These are phyloP conservation scores for Tetranychus piercei DNA, from an alignment of 2,888 invertebrate genomes.

Conservation along the genomic window DNA sequence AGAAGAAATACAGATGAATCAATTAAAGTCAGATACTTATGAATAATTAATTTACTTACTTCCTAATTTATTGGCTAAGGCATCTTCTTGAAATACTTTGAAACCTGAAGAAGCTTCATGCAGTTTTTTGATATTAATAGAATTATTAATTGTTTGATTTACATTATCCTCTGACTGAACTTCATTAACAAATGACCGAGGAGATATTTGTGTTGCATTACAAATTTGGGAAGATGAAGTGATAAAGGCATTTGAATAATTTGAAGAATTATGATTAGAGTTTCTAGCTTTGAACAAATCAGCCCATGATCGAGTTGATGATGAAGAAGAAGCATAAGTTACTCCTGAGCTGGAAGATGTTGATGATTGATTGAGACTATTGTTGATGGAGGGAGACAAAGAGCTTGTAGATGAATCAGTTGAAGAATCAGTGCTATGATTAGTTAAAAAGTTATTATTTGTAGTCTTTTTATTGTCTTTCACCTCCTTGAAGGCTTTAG, in stretches of 20 bases:
- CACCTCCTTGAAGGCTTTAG: neutral
- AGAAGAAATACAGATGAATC: neutral
- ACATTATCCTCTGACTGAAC: conserved; percentile 10
- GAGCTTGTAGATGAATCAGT: neutral
- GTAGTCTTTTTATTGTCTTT: conserved; percentile 1
- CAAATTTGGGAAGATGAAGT: conserved; percentile 5
- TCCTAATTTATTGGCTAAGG: conserved; percentile 22
- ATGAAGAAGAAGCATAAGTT: neutral
- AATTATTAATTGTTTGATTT: conserved; percentile 8
- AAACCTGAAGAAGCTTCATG: conserved; percentile 5
- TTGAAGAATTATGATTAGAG: conserved; percentile 14
- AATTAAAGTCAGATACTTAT: too few species aligned
- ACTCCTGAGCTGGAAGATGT: neutral
- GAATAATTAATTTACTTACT: conserved; percentile 13
- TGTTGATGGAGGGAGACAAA: neutral
- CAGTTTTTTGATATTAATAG: conserved; percentile 10
- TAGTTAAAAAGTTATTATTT: neutral
- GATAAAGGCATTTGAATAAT: conserved; percentile 11
- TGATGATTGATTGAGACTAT: conserved; percentile 7
- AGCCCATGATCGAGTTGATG: conserved; percentile 31
- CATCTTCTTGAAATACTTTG: conserved; percentile 18
- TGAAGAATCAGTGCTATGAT: neutral
- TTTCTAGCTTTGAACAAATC: conserved; percentile 31
- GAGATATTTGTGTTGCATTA: neutral
- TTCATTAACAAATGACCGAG: neutral